Conservation (phyloP, 2,888 invertebrate genomes). For the Euclidia mi region DNA sequence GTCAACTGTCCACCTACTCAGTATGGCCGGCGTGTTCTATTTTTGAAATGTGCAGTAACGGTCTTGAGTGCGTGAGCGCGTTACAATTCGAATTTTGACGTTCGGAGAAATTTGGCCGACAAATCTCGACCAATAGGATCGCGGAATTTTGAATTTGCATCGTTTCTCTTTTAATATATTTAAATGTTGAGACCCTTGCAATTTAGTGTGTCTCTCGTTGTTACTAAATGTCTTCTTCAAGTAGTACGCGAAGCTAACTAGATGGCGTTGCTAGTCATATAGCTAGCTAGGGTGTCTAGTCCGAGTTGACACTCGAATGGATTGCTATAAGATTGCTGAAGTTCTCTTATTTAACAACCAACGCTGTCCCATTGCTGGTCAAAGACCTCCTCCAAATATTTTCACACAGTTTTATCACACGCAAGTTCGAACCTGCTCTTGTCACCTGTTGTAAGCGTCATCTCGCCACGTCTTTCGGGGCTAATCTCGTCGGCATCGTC, state of each 20-base stretch:
- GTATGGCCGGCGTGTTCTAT: slow-evolving; percentile 88
- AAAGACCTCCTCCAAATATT: too few species aligned
- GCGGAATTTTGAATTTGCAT: slow-evolving; percentile 66
- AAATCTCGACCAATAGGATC: slow-evolving; percentile 68
- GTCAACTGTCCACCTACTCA: slow-evolving; percentile 78
- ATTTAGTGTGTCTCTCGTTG: slow-evolving; percentile 47
- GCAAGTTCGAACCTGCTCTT: too few species aligned
- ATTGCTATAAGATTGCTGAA: too few species aligned
- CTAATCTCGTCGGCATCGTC: too few species aligned
- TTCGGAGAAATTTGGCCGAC: slow-evolving; percentile 86
- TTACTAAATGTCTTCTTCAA: slow-evolving; percentile 13
- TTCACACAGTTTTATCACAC: too few species aligned
- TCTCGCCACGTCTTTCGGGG: too few species aligned
- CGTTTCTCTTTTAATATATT: slow-evolving; percentile 84
- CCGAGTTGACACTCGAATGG: too few species aligned
- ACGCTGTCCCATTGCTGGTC: too few species aligned
- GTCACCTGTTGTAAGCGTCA: too few species aligned
- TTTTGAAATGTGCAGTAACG: slow-evolving; percentile 89
- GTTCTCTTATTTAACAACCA: too few species aligned
- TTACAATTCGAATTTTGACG: slow-evolving; percentile 85
- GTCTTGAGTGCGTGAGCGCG: slow-evolving; percentile 85
- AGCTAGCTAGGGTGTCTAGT: too few species aligned
- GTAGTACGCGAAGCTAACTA: slow-evolving; percentile 49
- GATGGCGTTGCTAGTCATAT: slow-evolving; percentile 65
- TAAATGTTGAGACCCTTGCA: slow-evolving; percentile 66